phyloP scores from a whole-genome alignment of 1,140 invertebrate genomes.

The Zelostemma sp. region DNA sequence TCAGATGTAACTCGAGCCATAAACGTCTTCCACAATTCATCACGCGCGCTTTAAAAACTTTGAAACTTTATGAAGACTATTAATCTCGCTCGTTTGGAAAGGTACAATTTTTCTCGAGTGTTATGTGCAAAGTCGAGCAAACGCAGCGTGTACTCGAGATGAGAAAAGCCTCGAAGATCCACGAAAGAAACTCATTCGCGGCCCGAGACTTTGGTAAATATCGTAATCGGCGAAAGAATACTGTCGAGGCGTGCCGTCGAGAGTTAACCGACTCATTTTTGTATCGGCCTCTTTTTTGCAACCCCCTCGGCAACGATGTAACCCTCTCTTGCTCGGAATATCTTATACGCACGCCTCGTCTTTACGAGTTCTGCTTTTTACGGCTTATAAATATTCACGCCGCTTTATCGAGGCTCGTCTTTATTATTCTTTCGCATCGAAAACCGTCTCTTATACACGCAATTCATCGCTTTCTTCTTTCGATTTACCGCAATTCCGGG shows the following conservation, averaged over 20 bases:
- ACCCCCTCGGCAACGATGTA: conserved; percentile 40
- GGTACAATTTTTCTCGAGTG: too few relatives aligned
- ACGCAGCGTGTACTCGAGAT: too few relatives aligned
- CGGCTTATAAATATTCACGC: conserved; percentile 47
- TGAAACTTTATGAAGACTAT: too few relatives aligned
- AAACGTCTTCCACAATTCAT: neutral
- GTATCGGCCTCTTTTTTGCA: conserved; percentile 38
- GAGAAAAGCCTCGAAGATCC: neutral
- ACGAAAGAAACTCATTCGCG: conserved; percentile 39
- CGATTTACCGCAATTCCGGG: conserved; percentile 22
- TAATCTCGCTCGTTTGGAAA: too few relatives aligned
- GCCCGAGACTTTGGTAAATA: conserved; percentile 61
- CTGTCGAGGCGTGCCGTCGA: conserved; percentile 57
- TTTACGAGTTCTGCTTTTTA: conserved; percentile 32
- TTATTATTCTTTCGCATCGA: conserved; percentile 31
- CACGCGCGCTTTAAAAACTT: neutral
- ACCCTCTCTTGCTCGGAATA: conserved; percentile 27
- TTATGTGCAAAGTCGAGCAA: too few relatives aligned
- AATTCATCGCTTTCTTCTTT: neutral
- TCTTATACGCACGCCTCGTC: conserved; percentile 16
- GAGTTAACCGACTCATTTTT: conserved; percentile 69
- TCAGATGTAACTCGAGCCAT: neutral
- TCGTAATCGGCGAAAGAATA: conserved; percentile 61
- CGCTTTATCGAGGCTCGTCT: conserved; percentile 42
- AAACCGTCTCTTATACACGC: neutral